A percentile compares a stretch with the other conserved stretches of the same genome.
Conservation (phyloP, 2,888 invertebrate species). For the Phytoseiulus persimilis region DNA sequence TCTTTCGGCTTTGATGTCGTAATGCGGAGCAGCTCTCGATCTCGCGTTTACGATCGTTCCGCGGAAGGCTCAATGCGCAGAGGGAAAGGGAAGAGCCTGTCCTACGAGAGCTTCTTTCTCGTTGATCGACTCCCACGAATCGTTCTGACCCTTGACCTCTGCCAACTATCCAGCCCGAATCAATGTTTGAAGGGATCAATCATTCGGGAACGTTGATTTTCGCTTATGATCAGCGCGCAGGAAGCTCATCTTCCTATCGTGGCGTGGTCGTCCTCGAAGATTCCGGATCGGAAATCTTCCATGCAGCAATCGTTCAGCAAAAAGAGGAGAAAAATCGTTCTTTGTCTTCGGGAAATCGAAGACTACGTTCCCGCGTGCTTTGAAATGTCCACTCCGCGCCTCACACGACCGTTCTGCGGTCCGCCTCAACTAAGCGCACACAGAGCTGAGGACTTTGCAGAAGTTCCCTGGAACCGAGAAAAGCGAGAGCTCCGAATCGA, state of each 20-base stretch:
- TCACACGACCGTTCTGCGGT: too few species aligned
- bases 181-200: neutral
- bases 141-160: neutral
- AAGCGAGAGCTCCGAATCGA: neutral
- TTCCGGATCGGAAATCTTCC: too few species aligned
- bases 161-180: neutral
- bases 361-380: too few species aligned
- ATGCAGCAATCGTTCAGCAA: too few species aligned
- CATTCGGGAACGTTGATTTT: neutral
- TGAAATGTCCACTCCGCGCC: too few species aligned
- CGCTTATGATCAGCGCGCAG: neutral
- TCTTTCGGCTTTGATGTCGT: neutral
- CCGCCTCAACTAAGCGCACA: too few species aligned
- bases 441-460: neutral
- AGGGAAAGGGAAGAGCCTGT: neutral
- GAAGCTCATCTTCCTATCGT: too few species aligned
- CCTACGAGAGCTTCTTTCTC: neutral
- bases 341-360: too few species aligned
- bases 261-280: too few species aligned
- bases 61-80: neutral
- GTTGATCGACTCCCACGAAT: neutral
- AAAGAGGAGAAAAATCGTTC: too few species aligned
- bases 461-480: neutral
- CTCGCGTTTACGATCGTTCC: neutral
- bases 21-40: neutral